These are phyloP conservation scores for Leucozona laternaria DNA, from an alignment of 2,888 invertebrate species.

Conservation along the genomic window DNA sequence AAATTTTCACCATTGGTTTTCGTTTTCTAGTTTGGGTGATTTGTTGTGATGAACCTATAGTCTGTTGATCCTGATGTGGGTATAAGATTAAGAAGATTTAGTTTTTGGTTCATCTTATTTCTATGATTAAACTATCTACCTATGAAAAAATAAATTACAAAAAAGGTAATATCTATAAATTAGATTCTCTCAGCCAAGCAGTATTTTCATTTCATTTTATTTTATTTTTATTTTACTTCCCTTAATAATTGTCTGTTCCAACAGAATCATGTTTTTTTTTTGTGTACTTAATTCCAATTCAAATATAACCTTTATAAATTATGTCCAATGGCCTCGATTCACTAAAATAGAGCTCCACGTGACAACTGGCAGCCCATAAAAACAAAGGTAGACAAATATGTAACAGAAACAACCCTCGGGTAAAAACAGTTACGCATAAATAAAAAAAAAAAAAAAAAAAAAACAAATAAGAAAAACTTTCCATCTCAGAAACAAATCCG, in stretches of 20 bases:
- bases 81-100: too few species aligned
- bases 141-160: not conserved
- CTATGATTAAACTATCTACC: not conserved
- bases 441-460: not conserved
- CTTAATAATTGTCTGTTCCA: not conserved
- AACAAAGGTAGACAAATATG: not conserved
- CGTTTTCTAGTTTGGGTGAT: too few species aligned
- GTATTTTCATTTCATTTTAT: constrained; percentile 1
- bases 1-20: too few species aligned
- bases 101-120: too few species aligned
- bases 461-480: constrained; percentile 6
- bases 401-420: not conserved
- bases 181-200: not conserved
- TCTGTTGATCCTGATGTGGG: too few species aligned
- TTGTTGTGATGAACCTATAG: too few species aligned
- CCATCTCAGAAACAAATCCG: constrained; percentile 7
- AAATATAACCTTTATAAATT: constrained; percentile 27
- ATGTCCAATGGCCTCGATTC: constrained; percentile 6
- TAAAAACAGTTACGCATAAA: not conserved
- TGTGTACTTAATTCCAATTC: not conserved
- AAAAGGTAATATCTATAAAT: too few species aligned
- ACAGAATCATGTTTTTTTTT: constrained; percentile 22
- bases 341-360: constrained; percentile 37
- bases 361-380: constrained; percentile 32
- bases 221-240: not conserved